Evolutionary conservation across 2,888 invertebrate species (phyloP).

Genomic region (Raillietiella orientalis): DNA sequence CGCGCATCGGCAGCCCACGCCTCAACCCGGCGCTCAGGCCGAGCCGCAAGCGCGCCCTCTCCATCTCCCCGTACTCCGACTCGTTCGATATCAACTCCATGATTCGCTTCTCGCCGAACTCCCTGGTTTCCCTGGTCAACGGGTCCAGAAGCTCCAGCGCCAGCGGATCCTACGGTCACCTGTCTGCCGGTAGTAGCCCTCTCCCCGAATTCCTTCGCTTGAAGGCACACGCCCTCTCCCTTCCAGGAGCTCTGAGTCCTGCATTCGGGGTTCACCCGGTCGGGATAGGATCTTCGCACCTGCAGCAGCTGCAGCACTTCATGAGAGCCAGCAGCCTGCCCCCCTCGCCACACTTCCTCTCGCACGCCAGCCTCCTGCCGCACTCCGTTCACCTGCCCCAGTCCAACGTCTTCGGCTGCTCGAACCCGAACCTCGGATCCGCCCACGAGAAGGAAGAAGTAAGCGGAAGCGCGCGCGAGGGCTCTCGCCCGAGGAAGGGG

Average conservation of each 20-base stretch:
- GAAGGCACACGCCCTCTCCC: slow-evolving; percentile 4
- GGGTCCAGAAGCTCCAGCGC: slow-evolving; percentile 59
- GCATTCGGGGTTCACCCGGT: slow-evolving; percentile 29
- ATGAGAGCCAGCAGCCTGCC: slow-evolving; percentile 19
- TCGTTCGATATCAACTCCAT: slow-evolving; percentile 82
- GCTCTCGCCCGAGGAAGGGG: no score
- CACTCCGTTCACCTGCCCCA: slow-evolving; percentile 7
- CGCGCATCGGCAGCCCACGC: slow-evolving; percentile 32
- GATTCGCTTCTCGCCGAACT: slow-evolving; percentile 73
- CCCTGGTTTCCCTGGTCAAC: slow-evolving; percentile 42
- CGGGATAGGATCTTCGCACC: slow-evolving; percentile 20
- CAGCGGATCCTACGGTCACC: slow-evolving; percentile 83
- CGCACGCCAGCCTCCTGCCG: slow-evolving; percentile 8
- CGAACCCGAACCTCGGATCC: background rate
- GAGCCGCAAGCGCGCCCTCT: slow-evolving; percentile 63
- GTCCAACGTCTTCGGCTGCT: slow-evolving; percentile 13
- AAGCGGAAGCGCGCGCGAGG: slow-evolving; percentile 6
- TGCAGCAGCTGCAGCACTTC: slow-evolving; percentile 42
- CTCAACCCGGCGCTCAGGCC: slow-evolving; percentile 21
- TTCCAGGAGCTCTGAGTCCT: slow-evolving; percentile 41
- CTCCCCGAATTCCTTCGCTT: no score
- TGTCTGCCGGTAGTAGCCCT: slow-evolving; percentile 62
- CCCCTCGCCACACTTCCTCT: slow-evolving; percentile 6
- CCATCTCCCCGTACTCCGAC: slow-evolving; percentile 70
- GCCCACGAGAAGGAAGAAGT: slow-evolving; percentile 8